Base-by-base conservation (phyloP, 2,113 vertebrate species). In the Rhinichthys klamathensis region DNA sequence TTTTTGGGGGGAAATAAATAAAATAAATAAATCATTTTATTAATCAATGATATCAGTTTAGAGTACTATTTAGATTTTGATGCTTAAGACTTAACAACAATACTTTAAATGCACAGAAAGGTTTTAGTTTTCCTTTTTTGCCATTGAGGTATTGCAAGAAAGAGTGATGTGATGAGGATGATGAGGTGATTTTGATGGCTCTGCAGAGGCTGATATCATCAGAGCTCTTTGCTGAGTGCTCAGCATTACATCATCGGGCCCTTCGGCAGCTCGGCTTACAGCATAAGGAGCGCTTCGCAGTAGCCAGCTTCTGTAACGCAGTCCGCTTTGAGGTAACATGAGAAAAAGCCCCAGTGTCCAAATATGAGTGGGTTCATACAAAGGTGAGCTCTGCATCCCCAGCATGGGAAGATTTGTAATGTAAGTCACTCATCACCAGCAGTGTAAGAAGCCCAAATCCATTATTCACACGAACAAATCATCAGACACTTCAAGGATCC, bases 211-310 rank as follows among this genome's bases (percentile, higher is more conserved):
- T 89, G 92, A 93, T 94, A 93, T 92, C 82, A 89, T 91, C 91
- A 85, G 79, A 67, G 89, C 87, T 89, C 75, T 91, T 77, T 87
- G 89, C 91, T 82, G 88, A 89, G 65, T 89, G 90, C 91, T 89
- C 91, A 91, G 92, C 91, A 94, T 95, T 93, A 94, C 94, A 93
- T 95, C 94, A 95, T 92, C 89, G 85, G 27, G 44, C 88, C 88
- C 84, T 54, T 83, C 65, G 60, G 83, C 87, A 82, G 84, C 87
- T 90, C 82, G 25, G 56, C 67, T 86, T 88, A 85, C 89, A 83
- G 38, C 56, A 74, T n/a, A 32, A 79, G n/a, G 38, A 81, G 69
- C 5, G 70, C 75, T 38, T 81, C 82, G 56, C 72, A 70, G 74
- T 75, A 85, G 73, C 80, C 74, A 60, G 87, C 85, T 88, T 76